These are phyloP conservation scores for Pteruthius melanotis DNA, from an alignment of 2,113 vertebrate species.

Conservation along the genomic window DNA sequence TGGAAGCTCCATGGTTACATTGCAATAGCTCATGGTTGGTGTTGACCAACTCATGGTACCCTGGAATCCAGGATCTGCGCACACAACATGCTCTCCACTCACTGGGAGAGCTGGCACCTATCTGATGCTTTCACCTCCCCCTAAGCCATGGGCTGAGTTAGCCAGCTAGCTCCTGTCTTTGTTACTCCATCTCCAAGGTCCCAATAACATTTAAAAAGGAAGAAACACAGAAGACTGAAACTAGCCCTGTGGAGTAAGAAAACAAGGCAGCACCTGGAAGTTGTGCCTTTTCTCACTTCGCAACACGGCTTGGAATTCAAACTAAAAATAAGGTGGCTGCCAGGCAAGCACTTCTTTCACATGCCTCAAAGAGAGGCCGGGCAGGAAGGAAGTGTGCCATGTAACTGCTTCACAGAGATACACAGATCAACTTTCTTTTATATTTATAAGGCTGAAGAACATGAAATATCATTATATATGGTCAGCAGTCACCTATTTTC, in stretches of 20 bases:
- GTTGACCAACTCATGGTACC: background rate
- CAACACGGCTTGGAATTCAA: background rate
- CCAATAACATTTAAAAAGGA: background rate
- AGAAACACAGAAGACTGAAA: background rate
- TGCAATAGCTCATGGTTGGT: background rate
- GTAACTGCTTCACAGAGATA: background rate
- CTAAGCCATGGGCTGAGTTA: background rate
- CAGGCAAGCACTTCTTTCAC: background rate
- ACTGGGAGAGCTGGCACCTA: background rate
- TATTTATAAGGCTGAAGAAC: background rate
- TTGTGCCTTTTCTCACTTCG: background rate
- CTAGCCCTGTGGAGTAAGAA: background rate
- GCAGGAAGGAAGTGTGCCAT: background rate
- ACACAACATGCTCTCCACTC: background rate
- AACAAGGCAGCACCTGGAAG: background rate
- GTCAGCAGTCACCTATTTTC: background rate
- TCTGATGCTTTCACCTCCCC: background rate
- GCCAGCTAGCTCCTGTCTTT: background rate
- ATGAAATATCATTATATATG: background rate
- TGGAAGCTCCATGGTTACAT: background rate
- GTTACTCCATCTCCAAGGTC: background rate
- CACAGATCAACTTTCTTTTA: background rate
- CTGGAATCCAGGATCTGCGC: background rate
- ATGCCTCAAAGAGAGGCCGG: background rate
- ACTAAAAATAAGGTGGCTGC: background rate